Percentiles rank a stretch among this genome's conserved stretches.
Evolutionary conservation across 2,888 invertebrate genomes (phyloP).

Genomic region (Papilio elwesi): DNA sequence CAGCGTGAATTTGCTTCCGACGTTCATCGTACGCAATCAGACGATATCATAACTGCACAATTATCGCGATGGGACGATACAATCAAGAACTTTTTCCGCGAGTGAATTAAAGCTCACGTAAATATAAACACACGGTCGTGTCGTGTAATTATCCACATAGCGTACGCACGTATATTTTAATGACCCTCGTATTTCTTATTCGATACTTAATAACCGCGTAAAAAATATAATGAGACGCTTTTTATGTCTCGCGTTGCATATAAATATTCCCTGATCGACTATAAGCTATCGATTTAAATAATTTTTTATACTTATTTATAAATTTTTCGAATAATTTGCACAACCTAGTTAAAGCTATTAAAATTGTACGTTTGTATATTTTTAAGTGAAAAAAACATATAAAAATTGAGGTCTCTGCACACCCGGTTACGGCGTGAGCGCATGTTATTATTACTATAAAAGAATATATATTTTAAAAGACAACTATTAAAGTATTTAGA

Average conservation of each 20-base stretch:
- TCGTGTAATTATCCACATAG: constrained; percentile 31
- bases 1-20: background rate
- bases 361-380: no score
- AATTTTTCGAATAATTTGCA: no score
- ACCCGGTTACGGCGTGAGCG: no score
- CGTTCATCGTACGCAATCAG: constrained; percentile 7
- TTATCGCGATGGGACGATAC: background rate
- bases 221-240: constrained; percentile 32
- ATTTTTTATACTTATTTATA: no score
- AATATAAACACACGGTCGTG: constrained; percentile 15
- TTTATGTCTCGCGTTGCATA: constrained; percentile 26
- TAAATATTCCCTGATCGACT: constrained; percentile 14
- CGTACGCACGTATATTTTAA: constrained; percentile 26
- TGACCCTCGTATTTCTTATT: constrained; percentile 36
- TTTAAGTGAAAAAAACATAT: no score
- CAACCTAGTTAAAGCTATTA: no score
- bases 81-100: constrained; percentile 18
- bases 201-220: constrained; percentile 26
- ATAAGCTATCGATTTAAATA: constrained; percentile 16
- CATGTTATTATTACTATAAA: no score
- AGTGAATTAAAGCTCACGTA: constrained; percentile 23
- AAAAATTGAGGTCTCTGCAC: no score
- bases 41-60: background rate
- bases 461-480: no score
- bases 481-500: no score